Evolutionary conservation across 2,888 invertebrate genomes (phyloP).

Genomic region (Caenorhabditis sp.): DNA sequence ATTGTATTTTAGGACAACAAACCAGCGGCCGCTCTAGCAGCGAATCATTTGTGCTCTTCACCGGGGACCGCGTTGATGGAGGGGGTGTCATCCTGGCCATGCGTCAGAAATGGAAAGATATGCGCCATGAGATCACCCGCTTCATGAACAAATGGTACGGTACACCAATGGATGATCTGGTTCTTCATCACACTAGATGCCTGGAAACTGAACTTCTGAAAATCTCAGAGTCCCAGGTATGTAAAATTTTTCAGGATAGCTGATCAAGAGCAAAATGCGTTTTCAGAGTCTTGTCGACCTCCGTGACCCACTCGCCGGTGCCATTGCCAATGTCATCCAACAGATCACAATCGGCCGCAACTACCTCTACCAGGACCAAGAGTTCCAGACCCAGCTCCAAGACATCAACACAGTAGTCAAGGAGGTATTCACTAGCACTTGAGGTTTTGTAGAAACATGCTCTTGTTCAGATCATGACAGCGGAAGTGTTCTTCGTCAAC

Average conservation of each 20-base stretch:
- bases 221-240: constrained; percentile 40
- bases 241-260: no score
- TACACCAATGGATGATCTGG: constrained; percentile 61
- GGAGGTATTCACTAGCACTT: constrained; percentile 47
- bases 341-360: constrained; percentile 80
- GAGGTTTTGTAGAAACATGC: background rate
- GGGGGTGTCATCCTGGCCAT: constrained; percentile 79
- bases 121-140: constrained; percentile 53
- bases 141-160: constrained; percentile 57
- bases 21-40: constrained; percentile 72
- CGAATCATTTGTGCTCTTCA: constrained; percentile 76
- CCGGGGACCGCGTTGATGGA: constrained; percentile 72
- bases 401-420: constrained; percentile 67
- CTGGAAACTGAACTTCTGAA: constrained; percentile 54
- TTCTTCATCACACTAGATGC: constrained; percentile 54
- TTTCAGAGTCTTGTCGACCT: constrained; percentile 68
- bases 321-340: constrained; percentile 82
- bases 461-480: constrained; percentile 64
- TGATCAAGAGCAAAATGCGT: no score
- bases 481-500: constrained; percentile 75
- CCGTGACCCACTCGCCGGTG: constrained; percentile 71
- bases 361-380: constrained; percentile 74
- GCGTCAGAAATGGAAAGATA: constrained; percentile 74
- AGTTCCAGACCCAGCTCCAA: constrained; percentile 69
- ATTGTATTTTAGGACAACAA: constrained; percentile 28